Base-by-base conservation (phyloP, 2,888 invertebrate species). In the Ernsta delagoae region DNA sequence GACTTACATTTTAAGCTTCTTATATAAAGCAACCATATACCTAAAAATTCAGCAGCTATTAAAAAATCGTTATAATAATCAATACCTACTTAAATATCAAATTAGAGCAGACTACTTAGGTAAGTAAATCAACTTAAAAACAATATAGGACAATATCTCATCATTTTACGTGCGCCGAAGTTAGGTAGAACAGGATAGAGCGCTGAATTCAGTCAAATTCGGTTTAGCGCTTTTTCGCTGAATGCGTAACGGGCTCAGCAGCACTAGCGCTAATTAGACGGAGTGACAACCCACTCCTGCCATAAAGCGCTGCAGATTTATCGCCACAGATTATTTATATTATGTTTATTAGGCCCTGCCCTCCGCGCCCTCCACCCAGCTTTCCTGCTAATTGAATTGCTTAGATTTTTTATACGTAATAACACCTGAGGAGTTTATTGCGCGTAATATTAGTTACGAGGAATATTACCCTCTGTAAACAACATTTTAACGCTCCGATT, bases 251-350 rank as follows among this genome's bases (percentile, higher is more conserved):
- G 73, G 78, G 62, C 77, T 70, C 78, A 84, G 83, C 85, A 83
- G 83, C 89, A 89, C 90, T 90, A 90, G 90, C 83, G 86, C 91
- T 92, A 92, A 93, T 93, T 92, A 93, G 91, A 86, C 87, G 78
- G 83, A 92, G 91, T 92, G 92, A 92, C 92, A 92, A 92, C 92
- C 92, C 93, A 91, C 92, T 92, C 92, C 90, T 86, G 88, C 87
- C 91, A 90, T 92, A 92, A 92, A 92, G 87, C 90, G 90, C 86
- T 88, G 88, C 91, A 92, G 93, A 92, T 92, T 92, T 93, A 92
- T 92, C 90, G 90, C 87, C 84, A 75, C 86, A 92, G 92, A 93
- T 92, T 92, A 93, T 92, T 93, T 92, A 92, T 92, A 92, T 92
- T 92, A 92, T 92, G 92, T 92, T 92, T 92, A 92, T 92, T 91